A percentile compares a stretch with the other conserved stretches of the same genome.
phyloP scores from a whole-genome alignment of 2,888 invertebrate species.

The Dexiosoma caninum region DNA sequence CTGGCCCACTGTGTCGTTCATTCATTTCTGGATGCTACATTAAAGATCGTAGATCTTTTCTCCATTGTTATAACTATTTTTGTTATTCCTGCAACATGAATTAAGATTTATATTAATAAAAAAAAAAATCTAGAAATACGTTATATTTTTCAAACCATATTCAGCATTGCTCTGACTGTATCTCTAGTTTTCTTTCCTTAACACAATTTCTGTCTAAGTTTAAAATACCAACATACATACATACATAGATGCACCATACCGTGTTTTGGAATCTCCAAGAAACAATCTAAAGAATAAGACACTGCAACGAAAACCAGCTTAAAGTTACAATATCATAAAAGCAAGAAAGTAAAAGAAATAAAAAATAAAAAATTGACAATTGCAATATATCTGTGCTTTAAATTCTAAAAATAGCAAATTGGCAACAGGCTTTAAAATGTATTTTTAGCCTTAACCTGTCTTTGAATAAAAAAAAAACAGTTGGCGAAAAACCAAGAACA shows the following conservation, averaged over 20 bases:
- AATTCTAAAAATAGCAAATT: constrained; percentile 59
- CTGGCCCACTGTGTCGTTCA: background rate
- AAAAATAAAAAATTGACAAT: background rate
- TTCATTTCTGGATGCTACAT: background rate
- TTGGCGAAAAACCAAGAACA: constrained; percentile 38
- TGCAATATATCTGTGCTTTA: constrained; percentile 21
- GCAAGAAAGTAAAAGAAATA: too few relatives aligned
- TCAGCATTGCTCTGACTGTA: constrained; percentile 45
- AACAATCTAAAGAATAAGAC: constrained; percentile 26
- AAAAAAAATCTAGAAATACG: constrained; percentile 9
- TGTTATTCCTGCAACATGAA: background rate
- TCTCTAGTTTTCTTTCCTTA: constrained; percentile 12
- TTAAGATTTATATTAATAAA: background rate
- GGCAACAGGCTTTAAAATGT: constrained; percentile 50
- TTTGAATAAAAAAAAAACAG: constrained; percentile 26
- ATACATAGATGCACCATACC: background rate
- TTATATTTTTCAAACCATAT: constrained; percentile 42
- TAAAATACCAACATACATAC: background rate
- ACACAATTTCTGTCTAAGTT: constrained; percentile 19
- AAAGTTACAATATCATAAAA: background rate
- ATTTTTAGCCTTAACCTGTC: constrained; percentile 63
- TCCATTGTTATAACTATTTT: background rate
- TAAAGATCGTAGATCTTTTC: background rate
- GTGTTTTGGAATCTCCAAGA: background rate
- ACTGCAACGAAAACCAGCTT: constrained; percentile 32